Conservation (phyloP, 2,888 invertebrate species). For the Epirrhoe tristata region DNA sequence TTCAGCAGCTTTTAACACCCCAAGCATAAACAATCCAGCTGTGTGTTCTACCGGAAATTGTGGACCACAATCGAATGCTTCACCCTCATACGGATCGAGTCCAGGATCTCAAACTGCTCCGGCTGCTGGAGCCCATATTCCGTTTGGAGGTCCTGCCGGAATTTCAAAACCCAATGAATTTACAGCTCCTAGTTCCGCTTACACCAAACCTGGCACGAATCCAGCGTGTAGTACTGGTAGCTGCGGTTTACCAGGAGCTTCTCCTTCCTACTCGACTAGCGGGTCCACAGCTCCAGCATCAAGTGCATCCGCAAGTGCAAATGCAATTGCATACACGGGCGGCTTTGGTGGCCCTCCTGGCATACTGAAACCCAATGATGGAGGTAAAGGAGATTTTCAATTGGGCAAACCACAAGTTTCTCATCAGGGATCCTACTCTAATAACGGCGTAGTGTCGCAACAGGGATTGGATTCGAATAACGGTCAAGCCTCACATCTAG, state of each 20-base stretch:
- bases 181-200: constrained; percentile 25
- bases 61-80: constrained; percentile 15
- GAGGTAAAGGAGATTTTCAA: constrained; percentile 53
- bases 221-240: constrained; percentile 26
- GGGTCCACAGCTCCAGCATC: constrained; percentile 30
- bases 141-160: constrained; percentile 63
- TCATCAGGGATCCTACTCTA: constrained; percentile 28
- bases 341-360: constrained; percentile 80
- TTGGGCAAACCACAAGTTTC: constrained; percentile 37
- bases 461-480: constrained; percentile 20
- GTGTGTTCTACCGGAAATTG: constrained; percentile 40
- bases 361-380: constrained; percentile 69
- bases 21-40: constrained; percentile 12
- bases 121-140: constrained; percentile 41
- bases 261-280: constrained; percentile 20
- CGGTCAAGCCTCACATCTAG: constrained; percentile 15
- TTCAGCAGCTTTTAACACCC: constrained; percentile 12
- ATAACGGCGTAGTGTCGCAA: constrained; percentile 22
- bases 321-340: constrained; percentile 63
- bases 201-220: constrained; percentile 24
- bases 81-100: constrained; percentile 22
- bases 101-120: constrained; percentile 14
- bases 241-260: constrained; percentile 17
- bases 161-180: constrained; percentile 64
- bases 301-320: constrained; percentile 34